phyloP scores from a whole-genome alignment of 2,113 vertebrate genomes.

The Podiceps cristatus region DNA sequence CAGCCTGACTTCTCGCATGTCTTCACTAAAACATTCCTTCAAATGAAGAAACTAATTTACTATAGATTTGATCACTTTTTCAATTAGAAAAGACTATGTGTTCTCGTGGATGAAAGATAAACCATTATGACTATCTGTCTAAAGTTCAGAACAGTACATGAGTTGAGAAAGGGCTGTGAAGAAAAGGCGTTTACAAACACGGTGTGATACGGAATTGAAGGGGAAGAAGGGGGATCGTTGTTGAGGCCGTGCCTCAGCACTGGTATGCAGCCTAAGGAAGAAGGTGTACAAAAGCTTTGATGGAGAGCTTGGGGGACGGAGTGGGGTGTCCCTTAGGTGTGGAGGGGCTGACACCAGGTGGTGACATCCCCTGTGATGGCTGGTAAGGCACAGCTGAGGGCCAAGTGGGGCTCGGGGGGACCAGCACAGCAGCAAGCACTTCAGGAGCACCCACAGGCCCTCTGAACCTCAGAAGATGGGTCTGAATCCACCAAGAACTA shows the following conservation, averaged over 20 bases:
- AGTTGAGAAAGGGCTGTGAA: background rate
- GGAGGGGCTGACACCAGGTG: accelerated
- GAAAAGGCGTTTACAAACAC: background rate
- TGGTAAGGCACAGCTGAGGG: background rate
- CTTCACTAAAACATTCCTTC: background rate
- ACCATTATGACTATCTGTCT: background rate
- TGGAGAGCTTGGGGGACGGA: too few relatives aligned
- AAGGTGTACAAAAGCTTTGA: background rate
- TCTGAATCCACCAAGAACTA: background rate
- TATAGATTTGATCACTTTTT: background rate
- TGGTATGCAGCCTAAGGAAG: background rate
- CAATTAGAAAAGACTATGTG: background rate
- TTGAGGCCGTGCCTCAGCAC: background rate
- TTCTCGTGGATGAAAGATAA: accelerated
- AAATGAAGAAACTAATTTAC: background rate
- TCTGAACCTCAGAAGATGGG: background rate
- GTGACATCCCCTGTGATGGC: too few relatives aligned
- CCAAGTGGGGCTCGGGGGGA: background rate
- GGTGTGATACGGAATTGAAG: background rate
- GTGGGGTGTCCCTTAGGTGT: accelerated
- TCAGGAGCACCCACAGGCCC: background rate
- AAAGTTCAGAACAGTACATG: background rate
- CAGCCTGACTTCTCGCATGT: background rate
- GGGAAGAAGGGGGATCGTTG: background rate
- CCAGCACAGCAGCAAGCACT: background rate